phyloP scores from a whole-genome alignment of 2,888 invertebrate genomes.

The Oligia latruncula region DNA sequence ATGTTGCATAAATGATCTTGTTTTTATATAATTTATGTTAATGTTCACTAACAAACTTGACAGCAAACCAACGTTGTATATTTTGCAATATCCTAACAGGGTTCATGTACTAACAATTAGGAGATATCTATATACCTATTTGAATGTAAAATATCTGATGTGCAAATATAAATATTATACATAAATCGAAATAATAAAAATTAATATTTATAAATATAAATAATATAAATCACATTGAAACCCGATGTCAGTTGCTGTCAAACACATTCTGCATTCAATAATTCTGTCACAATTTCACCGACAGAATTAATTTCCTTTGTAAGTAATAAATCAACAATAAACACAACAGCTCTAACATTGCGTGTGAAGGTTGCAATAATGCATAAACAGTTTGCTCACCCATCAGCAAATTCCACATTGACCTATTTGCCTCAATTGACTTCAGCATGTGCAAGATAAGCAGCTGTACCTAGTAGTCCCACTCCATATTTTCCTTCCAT shows the following conservation, averaged over 20 bases:
- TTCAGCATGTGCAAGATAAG: constrained; percentile 41
- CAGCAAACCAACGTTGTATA: background rate
- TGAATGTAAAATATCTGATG: background rate
- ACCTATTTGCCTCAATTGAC: constrained; percentile 54
- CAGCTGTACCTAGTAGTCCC: constrained; percentile 19
- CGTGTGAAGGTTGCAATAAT: constrained; percentile 56
- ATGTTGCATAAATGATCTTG: background rate
- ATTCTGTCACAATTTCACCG: constrained; percentile 22
- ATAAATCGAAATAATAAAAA: background rate
- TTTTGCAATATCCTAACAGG: background rate
- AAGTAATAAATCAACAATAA: constrained; percentile 51
- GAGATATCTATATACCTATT: background rate
- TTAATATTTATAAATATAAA: background rate
- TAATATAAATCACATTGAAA: background rate
- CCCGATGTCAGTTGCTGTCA: constrained; percentile 8
- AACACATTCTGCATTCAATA: constrained; percentile 34
- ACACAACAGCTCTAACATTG: constrained; percentile 37
- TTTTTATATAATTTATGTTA: background rate
- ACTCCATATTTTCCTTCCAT: constrained; percentile 45
- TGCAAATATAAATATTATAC: too few species aligned
- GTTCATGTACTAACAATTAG: background rate
- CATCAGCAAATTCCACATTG: constrained; percentile 31
- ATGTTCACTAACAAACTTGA: background rate
- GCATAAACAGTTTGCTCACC: constrained; percentile 43
- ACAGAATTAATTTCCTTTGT: constrained; percentile 49